A percentile compares a stretch with the other conserved stretches of the same genome.
Conservation (phyloP, 2,113 vertebrate genomes). For the Tretioscincus oriximinensis region DNA sequence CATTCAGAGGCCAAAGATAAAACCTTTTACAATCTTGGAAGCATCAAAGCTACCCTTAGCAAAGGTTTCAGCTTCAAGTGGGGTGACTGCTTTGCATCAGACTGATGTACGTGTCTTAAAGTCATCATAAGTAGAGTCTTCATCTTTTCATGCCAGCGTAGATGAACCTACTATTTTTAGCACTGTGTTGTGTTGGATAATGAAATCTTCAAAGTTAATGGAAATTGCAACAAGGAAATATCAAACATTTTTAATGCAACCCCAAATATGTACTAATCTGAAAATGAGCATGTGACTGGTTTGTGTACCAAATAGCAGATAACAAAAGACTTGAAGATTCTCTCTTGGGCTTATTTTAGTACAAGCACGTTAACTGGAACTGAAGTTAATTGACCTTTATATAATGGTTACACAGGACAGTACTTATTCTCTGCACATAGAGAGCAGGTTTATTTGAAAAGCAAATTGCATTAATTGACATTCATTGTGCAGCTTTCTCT, state of each 20-base stretch:
- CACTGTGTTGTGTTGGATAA: neutral
- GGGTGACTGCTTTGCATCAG: constrained; percentile 50
- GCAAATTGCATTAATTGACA: constrained; percentile 74
- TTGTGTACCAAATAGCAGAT: constrained; percentile 22
- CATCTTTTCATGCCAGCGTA: neutral
- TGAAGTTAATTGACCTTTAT: constrained; percentile 63
- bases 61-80: constrained; percentile 62
- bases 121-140: constrained; percentile 34
- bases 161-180: neutral
- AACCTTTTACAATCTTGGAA: constrained; percentile 57
- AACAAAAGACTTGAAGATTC: constrained; percentile 18
- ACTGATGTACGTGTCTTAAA: constrained; percentile 33
- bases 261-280: constrained; percentile 29
- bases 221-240: constrained; percentile 14
- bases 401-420: constrained; percentile 63
- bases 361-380: constrained; percentile 59
- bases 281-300: constrained; percentile 32
- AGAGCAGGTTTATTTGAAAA: constrained; percentile 65
- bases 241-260: constrained; percentile 11
- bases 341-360: constrained; percentile 64
- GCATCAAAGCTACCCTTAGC: constrained; percentile 47
- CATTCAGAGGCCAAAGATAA: constrained; percentile 69
- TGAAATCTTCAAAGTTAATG: neutral
- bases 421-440: constrained; percentile 55
- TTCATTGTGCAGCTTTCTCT: constrained; percentile 68